Evolutionary conservation across 1,140 invertebrate species (phyloP).

Genomic region (Pogonognathellus flavescens): DNA sequence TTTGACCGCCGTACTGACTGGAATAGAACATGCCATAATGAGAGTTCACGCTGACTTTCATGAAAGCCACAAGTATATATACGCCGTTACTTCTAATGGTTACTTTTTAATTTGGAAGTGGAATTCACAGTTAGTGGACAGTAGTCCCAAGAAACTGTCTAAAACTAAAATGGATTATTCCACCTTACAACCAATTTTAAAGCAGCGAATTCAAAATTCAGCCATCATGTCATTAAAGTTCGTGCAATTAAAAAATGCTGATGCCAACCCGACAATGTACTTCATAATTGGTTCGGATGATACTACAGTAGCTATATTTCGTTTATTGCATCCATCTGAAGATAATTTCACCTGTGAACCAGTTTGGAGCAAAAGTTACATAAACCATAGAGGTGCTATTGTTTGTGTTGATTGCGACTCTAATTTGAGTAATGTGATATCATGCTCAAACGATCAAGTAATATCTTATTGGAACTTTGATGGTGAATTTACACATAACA

Average conservation of each 20-base stretch:
- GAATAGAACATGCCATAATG: slow-evolving; percentile 26
- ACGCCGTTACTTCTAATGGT: slow-evolving; percentile 13
- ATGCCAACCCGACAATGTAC: background rate
- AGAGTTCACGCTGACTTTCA: background rate
- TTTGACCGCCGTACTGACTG: background rate
- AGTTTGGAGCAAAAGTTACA: background rate
- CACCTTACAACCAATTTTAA: background rate
- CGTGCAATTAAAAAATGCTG: background rate
- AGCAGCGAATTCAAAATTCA: slow-evolving; percentile 15
- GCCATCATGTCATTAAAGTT: slow-evolving; percentile 18
- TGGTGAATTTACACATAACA: background rate
- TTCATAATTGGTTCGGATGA: background rate
- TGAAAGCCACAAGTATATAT: background rate
- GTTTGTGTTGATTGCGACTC: background rate
- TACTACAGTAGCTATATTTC: background rate
- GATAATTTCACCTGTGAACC: background rate
- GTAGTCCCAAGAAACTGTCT: background rate
- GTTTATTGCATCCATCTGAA: background rate
- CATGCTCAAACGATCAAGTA: slow-evolving; percentile 42
- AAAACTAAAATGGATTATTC: background rate
- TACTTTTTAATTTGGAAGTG: slow-evolving; percentile 25
- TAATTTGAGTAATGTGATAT: background rate
- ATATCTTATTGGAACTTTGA: slow-evolving; percentile 23
- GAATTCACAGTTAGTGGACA: background rate
- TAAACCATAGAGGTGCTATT: slow-evolving; percentile 13